phyloP scores from a whole-genome alignment of 1,140 invertebrate species.

The Nasonia giraulti region DNA sequence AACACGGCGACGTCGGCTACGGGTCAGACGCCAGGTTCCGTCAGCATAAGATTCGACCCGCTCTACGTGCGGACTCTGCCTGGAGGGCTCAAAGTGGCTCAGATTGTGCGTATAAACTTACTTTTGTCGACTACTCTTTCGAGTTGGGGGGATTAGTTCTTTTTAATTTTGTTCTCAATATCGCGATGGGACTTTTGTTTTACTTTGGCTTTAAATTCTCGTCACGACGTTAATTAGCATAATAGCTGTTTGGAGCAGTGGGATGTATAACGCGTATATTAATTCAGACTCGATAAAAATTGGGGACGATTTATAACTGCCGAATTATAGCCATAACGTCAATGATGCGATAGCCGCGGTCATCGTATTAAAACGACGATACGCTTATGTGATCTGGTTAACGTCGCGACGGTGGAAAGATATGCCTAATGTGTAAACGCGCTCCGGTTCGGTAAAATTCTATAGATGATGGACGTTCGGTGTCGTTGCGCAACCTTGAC shows the following conservation, averaged over 20 bases:
- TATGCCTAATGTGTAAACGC: slow-evolving; percentile 51
- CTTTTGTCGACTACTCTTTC: neutral
- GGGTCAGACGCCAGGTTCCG: slow-evolving; percentile 80
- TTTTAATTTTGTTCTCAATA: neutral
- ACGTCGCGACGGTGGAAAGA: slow-evolving; percentile 57
- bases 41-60: slow-evolving; percentile 83
- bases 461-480: neutral
- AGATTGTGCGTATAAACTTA: slow-evolving; percentile 80
- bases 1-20: slow-evolving; percentile 79
- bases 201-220: no score
- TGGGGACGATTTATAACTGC: neutral
- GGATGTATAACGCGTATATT: no score
- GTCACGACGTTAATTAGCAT: no score
- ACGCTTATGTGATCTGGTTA: slow-evolving; percentile 19
- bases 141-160: neutral
- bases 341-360: neutral
- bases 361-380: neutral
- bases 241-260: no score
- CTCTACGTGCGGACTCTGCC: slow-evolving; percentile 82
- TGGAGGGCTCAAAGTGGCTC: slow-evolving; percentile 85
- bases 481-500: no score
- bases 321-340: neutral
- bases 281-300: neutral
- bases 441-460: neutral
- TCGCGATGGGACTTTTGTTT: no score